Conservation (phyloP, 2,797 vertebrate genomes). For the Fratercula arctica region DNA sequence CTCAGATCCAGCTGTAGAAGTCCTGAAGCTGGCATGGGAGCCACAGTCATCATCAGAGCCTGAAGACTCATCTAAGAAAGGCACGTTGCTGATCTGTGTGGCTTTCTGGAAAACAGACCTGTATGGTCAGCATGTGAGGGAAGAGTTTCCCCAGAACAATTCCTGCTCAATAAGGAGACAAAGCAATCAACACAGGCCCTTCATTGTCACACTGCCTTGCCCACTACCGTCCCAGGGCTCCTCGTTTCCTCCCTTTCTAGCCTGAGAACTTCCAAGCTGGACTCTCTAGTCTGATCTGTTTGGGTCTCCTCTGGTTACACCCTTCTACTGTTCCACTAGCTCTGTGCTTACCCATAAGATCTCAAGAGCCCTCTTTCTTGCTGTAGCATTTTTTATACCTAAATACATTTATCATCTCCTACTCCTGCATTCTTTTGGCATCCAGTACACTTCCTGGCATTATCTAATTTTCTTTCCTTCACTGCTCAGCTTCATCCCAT, state of each 20-base stretch:
- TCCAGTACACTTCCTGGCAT: neutral
- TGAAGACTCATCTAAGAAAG: constrained; percentile 92
- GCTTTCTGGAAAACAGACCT: constrained; percentile 84
- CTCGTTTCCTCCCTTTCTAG: neutral
- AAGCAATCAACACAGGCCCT: neutral
- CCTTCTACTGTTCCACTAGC: neutral
- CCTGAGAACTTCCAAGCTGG: neutral
- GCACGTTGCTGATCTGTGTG: constrained; percentile 91
- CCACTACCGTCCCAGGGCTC: neutral
- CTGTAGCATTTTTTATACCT: neutral
- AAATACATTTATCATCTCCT: neutral
- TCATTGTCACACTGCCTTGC: neutral
- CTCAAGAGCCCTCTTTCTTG: neutral
- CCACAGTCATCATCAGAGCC: constrained; percentile 94
- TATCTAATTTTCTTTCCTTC: neutral
- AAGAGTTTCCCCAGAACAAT: neutral
- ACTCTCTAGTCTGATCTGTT: neutral
- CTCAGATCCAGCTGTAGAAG: constrained; percentile 83
- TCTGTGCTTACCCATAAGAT: neutral
- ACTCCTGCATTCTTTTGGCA: neutral
- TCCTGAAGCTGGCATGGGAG: constrained; percentile 89
- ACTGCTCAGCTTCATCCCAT: neutral
- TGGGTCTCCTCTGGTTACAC: neutral
- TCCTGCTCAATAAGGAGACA: neutral
- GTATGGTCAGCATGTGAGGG: neutral